Evolutionary conservation across 2,888 invertebrate genomes (phyloP), one percentile per base, ranked within the genome.

Genomic region (Epiblema foenella): DNA sequence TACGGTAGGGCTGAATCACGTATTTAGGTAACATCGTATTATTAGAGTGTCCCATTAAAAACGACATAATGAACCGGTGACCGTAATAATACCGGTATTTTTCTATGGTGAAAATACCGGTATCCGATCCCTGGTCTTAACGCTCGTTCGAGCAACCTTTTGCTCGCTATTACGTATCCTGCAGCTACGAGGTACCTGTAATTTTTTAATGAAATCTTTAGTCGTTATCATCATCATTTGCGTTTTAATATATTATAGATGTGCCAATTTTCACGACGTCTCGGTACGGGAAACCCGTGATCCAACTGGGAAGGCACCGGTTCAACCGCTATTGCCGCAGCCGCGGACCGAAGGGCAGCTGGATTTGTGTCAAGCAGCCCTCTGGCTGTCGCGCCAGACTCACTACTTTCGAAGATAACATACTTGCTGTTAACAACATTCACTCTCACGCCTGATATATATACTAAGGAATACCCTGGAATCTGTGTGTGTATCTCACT

Each of bases 251-350:
- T 39, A 39, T 39, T 39, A 7, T 12, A 58, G 58, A 39, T 20
- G 18, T 2, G 12, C 58, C 39, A 24, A 8, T 46, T 10, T 60
- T 60, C 24, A n/a, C 59, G 15, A 60, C 59, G 0, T 60, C 59
- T n/a, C 46, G 59, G 24, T 60, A 9, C 9, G 59, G 59, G 10
- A 46, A 24, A n/a, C 59, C 59, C 7, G 59, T 60, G 10, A 60
- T 60, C 37, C 42, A 42, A n/a, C 24, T 60, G 1, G 59, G 59
- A 9, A 15, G 46, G 15, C 42, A n/a, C 24, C 59, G 59, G 24
- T 62, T 51, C 51, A 62, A 49, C 33, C 49, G 42, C n/a, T 75
- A 74, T 66, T 69, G 63, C 52, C 57, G 75, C 9, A 46, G 42
- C 4, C 24, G 24, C n/a, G 42, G 59, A 9, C 42, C 42, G 0